A percentile compares a stretch with the other conserved stretches of the same genome.
Conservation (phyloP, 2,113 vertebrate genomes). For the Chloroceryle aenea region DNA sequence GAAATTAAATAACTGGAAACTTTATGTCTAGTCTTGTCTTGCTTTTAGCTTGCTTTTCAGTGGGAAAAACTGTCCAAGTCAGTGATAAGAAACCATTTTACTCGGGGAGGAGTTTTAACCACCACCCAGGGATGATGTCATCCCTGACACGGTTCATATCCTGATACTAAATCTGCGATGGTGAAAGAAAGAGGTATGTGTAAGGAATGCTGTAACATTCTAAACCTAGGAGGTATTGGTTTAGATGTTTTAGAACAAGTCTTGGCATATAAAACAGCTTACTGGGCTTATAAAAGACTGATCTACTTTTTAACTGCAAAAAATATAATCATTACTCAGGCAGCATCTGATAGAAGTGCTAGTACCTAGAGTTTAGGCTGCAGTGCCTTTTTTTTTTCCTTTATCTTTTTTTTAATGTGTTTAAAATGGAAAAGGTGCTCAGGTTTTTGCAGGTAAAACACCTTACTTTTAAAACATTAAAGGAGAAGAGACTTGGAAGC, state of each 20-base stretch:
- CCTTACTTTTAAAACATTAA: conserved; percentile 46
- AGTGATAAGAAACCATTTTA: conserved; percentile 67
- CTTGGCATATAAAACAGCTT: conserved; percentile 8
- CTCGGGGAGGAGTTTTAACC: conserved; percentile 53
- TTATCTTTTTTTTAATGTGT: neutral
- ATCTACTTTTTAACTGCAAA: neutral
- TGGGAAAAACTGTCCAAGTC: conserved; percentile 33
- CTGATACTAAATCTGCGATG: neutral
- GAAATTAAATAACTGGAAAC: conserved; percentile 36
- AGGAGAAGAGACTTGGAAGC: conserved; percentile 61
- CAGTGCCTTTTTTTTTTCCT: neutral
- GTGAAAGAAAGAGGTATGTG: neutral
- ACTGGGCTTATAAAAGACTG: neutral
- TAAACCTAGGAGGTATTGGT: neutral
- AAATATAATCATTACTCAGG: neutral
- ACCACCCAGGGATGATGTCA: conserved; percentile 48
- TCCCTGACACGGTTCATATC: conserved; percentile 25
- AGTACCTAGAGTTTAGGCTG: neutral
- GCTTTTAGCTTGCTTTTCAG: conserved; percentile 40
- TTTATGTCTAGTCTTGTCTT: conserved; percentile 55
- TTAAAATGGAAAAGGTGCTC: neutral
- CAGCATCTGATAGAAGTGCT: conserved; percentile 5
- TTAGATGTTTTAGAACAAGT: conserved; percentile 26
- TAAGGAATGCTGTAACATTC: neutral
- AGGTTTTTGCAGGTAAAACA: conserved; percentile 60